Percentiles rank a stretch among this genome's conserved stretches.
phyloP scores from a whole-genome alignment of 2,888 invertebrate species.

The Scelioninae gen. 1 region DNA sequence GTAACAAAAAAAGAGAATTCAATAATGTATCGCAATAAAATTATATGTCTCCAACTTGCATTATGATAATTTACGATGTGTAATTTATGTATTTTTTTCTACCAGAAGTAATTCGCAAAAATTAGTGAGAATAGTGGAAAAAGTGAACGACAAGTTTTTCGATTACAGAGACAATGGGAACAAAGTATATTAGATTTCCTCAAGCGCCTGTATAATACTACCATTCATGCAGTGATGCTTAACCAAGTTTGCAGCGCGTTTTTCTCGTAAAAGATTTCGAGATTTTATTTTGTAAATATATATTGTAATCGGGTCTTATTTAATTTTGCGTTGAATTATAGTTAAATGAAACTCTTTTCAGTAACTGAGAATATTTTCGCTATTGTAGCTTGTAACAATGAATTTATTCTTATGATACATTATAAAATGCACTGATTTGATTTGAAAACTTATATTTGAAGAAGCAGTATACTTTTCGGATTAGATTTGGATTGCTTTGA shows the following conservation, averaged over 20 bases:
- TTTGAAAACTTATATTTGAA: neutral
- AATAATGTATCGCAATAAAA: neutral
- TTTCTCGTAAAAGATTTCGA: neutral
- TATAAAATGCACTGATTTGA: neutral
- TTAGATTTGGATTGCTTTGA: constrained; percentile 3
- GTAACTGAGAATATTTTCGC: neutral
- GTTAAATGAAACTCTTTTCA: constrained; percentile 1
- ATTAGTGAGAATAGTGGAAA: neutral
- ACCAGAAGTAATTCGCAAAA: neutral
- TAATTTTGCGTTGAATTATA: neutral
- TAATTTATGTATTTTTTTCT: neutral
- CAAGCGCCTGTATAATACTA: neutral
- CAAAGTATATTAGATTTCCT: constrained; percentile 3
- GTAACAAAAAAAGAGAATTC: neutral
- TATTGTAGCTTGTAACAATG: neutral
- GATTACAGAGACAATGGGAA: neutral
- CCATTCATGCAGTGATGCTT: neutral
- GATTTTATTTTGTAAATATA: neutral
- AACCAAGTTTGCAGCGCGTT: neutral
- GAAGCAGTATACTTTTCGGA: neutral
- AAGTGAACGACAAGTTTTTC: neutral
- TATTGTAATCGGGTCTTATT: neutral
- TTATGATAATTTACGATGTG: neutral
- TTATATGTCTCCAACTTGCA: neutral
- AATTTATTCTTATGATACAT: neutral